Evolutionary conservation across 2,888 invertebrate species (phyloP), one percentile per base, ranked within the genome.

Genomic region (Caenorhabditis drosophilae): DNA sequence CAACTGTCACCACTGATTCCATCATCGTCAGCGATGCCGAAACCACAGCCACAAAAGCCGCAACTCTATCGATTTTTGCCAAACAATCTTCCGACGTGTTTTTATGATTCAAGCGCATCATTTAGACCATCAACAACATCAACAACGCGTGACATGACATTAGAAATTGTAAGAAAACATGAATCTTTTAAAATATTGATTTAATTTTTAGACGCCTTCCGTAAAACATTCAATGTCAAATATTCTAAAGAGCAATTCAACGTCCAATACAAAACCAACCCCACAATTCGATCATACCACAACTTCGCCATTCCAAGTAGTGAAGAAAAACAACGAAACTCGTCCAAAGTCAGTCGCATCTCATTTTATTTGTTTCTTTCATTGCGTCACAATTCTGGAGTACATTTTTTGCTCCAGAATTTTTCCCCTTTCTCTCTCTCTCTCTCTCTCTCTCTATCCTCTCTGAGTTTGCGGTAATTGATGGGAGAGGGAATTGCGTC

Each of bases 261-360:
- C 16, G 48, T 34, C 12, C 26, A n/a, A 23, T 18, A 34, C 3
- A 51, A 61, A 22, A 25, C 15, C 25, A 42, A 55, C 35, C 52
- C 49, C 25, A 23, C 55, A 12, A 40, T 66, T 72, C 54, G 60
- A 73, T 31, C 75, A 75, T 61, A 61, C 63, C 11, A 58, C 49
- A 7, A 60, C 51, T 1, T 72, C 72, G 3, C 59, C 70, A n/a
- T 75, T 75, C 66, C 67, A 70, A 48, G 62, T 69, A 31, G 75
- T 75, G 36, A 60, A 62, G 42, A 70, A 67, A 60, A 59, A 63
- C 35, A 60, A 52, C 27, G 50, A 57, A 11, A 41, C 55, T 1
- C 35, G 51, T 25, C 48, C 49, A 26, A 58, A 59, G 67, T 68
- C 16, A 54, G 67, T 67, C 22, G 38, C 53, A 42, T 44, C 53